A percentile compares a stretch with the other conserved stretches of the same genome.
Conservation (phyloP, 2,888 invertebrate species). For the Rotaria macrura region DNA sequence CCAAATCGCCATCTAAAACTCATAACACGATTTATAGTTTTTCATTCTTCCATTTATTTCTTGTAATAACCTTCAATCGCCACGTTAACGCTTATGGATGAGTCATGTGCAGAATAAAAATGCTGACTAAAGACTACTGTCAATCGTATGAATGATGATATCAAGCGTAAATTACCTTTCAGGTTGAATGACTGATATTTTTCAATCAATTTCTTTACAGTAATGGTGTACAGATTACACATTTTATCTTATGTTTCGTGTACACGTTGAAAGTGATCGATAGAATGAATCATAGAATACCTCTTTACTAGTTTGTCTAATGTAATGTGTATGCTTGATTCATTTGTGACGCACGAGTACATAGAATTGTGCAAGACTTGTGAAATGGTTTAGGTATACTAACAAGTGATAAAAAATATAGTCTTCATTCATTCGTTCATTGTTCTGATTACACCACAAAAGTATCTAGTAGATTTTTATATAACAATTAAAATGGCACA, state of each 20-base stretch:
- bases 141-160: background rate
- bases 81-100: background rate
- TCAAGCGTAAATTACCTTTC: too few relatives aligned
- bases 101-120: background rate
- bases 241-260: too few relatives aligned
- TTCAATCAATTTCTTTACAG: too few relatives aligned
- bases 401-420: background rate
- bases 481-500: background rate
- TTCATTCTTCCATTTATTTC: too few relatives aligned
- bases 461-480: background rate
- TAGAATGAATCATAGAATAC: too few relatives aligned
- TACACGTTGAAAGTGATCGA: too few relatives aligned
- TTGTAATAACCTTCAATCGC: too few relatives aligned
- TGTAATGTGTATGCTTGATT: background rate
- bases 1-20: too few relatives aligned
- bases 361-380: background rate
- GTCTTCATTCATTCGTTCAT: background rate
- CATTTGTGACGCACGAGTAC: background rate
- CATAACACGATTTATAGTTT: too few relatives aligned
- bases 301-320: background rate
- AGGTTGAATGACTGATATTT: too few relatives aligned
- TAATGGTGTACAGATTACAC: too few relatives aligned
- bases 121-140: background rate
- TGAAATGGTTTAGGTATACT: background rate
- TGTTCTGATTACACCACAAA: background rate